A percentile compares a stretch with the other conserved stretches of the same genome.
phyloP scores from a whole-genome alignment of 2,797 vertebrate genomes.

The Parauchenoglanis ngamensis region DNA sequence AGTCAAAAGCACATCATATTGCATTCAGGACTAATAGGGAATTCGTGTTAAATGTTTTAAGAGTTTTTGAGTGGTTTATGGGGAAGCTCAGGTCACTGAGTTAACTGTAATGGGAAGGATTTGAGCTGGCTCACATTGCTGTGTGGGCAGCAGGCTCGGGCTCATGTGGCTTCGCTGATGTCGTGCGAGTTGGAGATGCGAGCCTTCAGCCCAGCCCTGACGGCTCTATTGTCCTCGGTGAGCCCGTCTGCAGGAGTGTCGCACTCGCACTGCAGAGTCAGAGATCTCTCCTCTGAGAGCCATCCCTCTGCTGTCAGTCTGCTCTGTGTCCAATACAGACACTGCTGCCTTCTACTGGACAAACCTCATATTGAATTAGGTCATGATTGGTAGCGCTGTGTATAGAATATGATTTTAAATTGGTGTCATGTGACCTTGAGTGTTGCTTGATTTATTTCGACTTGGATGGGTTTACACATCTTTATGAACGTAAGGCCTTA shows the following conservation, averaged over 20 bases:
- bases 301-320: constrained; percentile 69
- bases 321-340: constrained; percentile 57
- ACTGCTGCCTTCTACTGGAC: constrained; percentile 73
- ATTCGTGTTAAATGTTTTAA: constrained; percentile 47
- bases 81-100: constrained; percentile 31
- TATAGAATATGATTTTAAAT: background rate
- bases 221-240: constrained; percentile 70
- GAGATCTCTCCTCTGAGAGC: constrained; percentile 64
- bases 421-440: background rate
- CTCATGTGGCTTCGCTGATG: constrained; percentile 46
- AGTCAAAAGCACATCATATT: constrained; percentile 29
- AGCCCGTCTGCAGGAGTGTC: constrained; percentile 73
- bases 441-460: background rate
- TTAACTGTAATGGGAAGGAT: constrained; percentile 5
- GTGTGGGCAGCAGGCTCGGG: constrained; percentile 30
- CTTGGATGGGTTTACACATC: background rate
- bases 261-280: constrained; percentile 81
- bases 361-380: constrained; percentile 21
- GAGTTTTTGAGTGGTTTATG: constrained; percentile 26
- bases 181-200: constrained; percentile 49
- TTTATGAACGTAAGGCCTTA: background rate
- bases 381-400: background rate
- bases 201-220: constrained; percentile 62
- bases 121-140: constrained; percentile 30
- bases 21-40: constrained; percentile 35